Evolutionary conservation across 2,888 invertebrate genomes (phyloP).

Genomic region (Cinara cedri): DNA sequence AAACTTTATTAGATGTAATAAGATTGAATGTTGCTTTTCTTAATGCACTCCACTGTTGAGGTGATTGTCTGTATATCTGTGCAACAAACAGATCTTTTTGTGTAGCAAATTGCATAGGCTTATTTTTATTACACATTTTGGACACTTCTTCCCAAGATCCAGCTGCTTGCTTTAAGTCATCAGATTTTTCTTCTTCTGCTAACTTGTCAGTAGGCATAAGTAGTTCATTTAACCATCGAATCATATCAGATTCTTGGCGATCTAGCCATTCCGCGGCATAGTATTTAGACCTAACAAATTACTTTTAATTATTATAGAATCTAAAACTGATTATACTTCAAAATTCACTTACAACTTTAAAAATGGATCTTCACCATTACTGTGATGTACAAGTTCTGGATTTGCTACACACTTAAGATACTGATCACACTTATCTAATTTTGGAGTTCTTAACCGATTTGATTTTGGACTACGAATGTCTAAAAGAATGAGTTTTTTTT

Average conservation of each 20-base stretch:
- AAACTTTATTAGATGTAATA: constrained; percentile 70
- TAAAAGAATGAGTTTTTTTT: background rate
- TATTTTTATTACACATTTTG: constrained; percentile 64
- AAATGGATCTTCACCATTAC: constrained; percentile 54
- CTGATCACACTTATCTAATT: constrained; percentile 44
- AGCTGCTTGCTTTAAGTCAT: constrained; percentile 73
- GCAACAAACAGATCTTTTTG: constrained; percentile 65
- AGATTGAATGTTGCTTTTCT: constrained; percentile 73
- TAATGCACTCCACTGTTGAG: constrained; percentile 67
- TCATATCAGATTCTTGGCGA: constrained; percentile 74
- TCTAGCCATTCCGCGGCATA: constrained; percentile 66
- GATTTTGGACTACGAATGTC: constrained; percentile 22
- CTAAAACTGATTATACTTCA: background rate
- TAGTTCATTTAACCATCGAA: constrained; percentile 80
- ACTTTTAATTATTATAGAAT: background rate
- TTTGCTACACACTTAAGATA: constrained; percentile 46
- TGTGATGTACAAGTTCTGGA: constrained; percentile 28
- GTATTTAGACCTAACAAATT: constrained; percentile 58
- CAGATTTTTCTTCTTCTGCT: constrained; percentile 71
- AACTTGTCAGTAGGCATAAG: constrained; percentile 73
- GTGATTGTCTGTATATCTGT: constrained; percentile 48
- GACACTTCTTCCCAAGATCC: constrained; percentile 78
- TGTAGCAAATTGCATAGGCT: constrained; percentile 66
- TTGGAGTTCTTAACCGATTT: constrained; percentile 17
- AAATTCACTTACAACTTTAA: constrained; percentile 47